phyloP scores from a whole-genome alignment of 2,113 vertebrate genomes.

The Orthonyx spaldingii region DNA sequence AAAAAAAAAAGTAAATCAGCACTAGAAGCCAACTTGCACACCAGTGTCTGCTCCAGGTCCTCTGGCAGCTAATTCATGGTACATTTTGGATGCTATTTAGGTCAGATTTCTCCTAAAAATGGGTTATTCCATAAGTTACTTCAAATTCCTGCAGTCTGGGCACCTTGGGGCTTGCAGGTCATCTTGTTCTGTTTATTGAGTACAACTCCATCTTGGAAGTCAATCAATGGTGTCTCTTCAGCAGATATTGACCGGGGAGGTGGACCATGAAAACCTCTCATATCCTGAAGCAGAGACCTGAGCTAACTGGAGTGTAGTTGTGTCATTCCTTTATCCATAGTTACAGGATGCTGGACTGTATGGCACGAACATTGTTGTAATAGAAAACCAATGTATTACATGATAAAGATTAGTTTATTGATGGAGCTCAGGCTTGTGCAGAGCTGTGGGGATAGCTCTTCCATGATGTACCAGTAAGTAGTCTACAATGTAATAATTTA shows the following conservation, averaged over 20 bases:
- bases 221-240: neutral
- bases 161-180: neutral
- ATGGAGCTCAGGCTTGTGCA: neutral
- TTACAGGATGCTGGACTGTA: neutral
- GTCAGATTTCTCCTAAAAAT: neutral
- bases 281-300: neutral
- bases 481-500: constrained; percentile 64
- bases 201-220: neutral
- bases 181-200: neutral
- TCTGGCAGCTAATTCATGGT: neutral
- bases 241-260: neutral
- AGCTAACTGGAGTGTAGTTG: neutral
- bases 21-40: neutral
- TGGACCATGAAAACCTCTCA: neutral
- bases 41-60: neutral
- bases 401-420: constrained; percentile 41
- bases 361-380: neutral
- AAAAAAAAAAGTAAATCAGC: neutral
- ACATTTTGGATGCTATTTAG: neutral
- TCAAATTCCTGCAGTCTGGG: neutral
- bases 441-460: constrained; percentile 35
- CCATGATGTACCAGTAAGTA: constrained; percentile 43
- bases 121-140: neutral
- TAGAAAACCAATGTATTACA: constrained; percentile 15
- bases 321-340: neutral